Percentiles rank a stretch among this genome's conserved stretches.
Evolutionary conservation across 2,888 invertebrate species (phyloP).

Genomic region (Trichogramma dendrolimi): DNA sequence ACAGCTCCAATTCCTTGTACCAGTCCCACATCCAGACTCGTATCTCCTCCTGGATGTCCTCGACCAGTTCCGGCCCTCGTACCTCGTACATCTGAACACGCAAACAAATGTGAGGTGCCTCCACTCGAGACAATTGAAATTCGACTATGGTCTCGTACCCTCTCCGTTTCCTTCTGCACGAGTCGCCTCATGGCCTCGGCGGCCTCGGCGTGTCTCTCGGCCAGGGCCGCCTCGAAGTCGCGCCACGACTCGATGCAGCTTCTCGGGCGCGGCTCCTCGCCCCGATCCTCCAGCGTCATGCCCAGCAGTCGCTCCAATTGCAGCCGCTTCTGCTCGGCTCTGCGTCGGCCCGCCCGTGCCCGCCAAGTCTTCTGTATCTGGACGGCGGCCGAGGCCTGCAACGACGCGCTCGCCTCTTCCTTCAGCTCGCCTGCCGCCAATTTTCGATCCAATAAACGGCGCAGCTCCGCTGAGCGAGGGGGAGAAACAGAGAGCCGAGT

Average conservation of each 20-base stretch:
- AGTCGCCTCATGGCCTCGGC: slow-evolving; percentile 53
- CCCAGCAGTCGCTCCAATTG: slow-evolving; percentile 55
- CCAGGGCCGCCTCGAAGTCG: slow-evolving; percentile 46
- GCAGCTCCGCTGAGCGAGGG: too few species aligned
- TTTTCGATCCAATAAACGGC: slow-evolving; percentile 20
- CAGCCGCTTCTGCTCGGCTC: slow-evolving; percentile 50
- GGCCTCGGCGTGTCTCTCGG: slow-evolving; percentile 42
- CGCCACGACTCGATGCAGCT: slow-evolving; percentile 53
- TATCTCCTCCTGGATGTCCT: slow-evolving; percentile 73
- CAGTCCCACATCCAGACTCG: slow-evolving; percentile 70
- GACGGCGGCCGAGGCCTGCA: slow-evolving; percentile 39
- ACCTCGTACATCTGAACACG: slow-evolving; percentile 33
- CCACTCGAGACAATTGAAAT: background rate
- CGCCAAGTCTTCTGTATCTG: slow-evolving; percentile 53
- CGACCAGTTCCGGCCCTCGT: slow-evolving; percentile 59
- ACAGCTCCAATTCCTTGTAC: slow-evolving; percentile 58
- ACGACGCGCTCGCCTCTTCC: slow-evolving; percentile 25
- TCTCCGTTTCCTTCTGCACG: slow-evolving; percentile 34
- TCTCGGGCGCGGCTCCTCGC: slow-evolving; percentile 49
- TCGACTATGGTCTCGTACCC: slow-evolving; percentile 13
- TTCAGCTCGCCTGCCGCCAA: slow-evolving; percentile 26
- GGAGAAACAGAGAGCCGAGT: too few species aligned
- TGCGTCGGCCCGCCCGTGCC: slow-evolving; percentile 51
- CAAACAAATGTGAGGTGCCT: background rate
- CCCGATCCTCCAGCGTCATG: slow-evolving; percentile 52